Evolutionary conservation across 2,888 invertebrate genomes (phyloP).

Genomic region (Trichogramma dendrolimi): DNA sequence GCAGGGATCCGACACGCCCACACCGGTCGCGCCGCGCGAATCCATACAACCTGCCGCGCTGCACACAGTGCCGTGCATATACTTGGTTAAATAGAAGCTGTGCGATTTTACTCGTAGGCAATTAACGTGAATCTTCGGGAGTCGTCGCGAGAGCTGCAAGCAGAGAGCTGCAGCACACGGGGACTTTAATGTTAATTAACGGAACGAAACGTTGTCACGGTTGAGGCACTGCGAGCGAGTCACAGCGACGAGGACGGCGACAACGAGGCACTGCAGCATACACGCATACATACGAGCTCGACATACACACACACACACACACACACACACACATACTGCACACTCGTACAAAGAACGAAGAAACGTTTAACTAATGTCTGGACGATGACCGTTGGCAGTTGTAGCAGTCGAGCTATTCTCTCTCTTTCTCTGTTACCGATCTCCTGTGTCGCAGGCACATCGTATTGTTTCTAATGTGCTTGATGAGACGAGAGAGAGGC

Average conservation of each 20-base stretch:
- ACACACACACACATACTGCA: neutral
- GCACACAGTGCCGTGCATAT: too few relatives aligned
- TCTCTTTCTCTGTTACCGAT: too few relatives aligned
- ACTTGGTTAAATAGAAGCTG: too few relatives aligned
- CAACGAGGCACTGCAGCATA: neutral
- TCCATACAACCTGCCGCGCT: too few relatives aligned
- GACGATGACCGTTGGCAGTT: too few relatives aligned
- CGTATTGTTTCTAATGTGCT: slow-evolving; percentile 15
- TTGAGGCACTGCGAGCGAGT: neutral
- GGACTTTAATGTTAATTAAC: slow-evolving; percentile 47
- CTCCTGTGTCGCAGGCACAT: neutral
- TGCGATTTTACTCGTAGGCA: slow-evolving; percentile 23
- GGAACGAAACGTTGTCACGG: slow-evolving; percentile 33
- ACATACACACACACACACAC: neutral
- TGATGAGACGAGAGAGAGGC: too few relatives aligned
- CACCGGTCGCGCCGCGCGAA: too few relatives aligned
- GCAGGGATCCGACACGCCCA: too few relatives aligned
- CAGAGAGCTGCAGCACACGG: slow-evolving; percentile 26
- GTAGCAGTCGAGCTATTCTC: too few relatives aligned
- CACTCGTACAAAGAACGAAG: too few relatives aligned
- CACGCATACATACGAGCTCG: neutral
- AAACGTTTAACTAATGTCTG: too few relatives aligned
- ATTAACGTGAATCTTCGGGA: slow-evolving; percentile 39
- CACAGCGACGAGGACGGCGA: neutral
- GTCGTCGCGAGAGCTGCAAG: slow-evolving; percentile 12